Evolutionary conservation across 2,113 vertebrate species (phyloP), one percentile per base, ranked within the genome.

Genomic region (Pituophis catenifer): DNA sequence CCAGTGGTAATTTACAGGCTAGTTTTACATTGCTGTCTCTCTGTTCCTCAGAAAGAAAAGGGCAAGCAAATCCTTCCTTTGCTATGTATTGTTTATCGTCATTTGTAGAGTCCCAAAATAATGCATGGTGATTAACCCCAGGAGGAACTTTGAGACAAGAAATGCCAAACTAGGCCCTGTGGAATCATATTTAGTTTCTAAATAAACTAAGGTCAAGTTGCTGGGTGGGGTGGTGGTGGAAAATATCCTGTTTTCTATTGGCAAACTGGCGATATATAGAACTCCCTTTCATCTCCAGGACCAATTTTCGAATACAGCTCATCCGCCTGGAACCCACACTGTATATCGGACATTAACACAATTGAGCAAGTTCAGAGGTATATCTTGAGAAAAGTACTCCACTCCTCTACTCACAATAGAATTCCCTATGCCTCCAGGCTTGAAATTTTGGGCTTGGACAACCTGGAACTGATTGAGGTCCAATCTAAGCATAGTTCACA

Each of bases 11-110:
- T 89, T 92, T 96, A 93, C 50, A 94, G 0, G 0, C 0, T 0
- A 44, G 91, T 53, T 93, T 92, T 92, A 86, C 26, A 93, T 88
- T 70, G 90, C 90, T 94, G 86, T 89, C 89, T 91, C 89, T 57
- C 87, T 91, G 13, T 88, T 87, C 33, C 1, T 50, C 0, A 89
- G 2, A 24, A 58, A 7, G 57, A 53, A 44, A 8, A 26, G n/a
- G 3, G 53, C 54, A n/a, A 93, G 13, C n/a, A 2, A 59, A 93
- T 26, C 3, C 26, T 19, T 95, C 86, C 91, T 62, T 62, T 62
- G 24, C 55, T 81, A 44, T 93, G 90, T 90, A 88, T 88, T 88
- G 50, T 92, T 92, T 91, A 70, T 94, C 90, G 90, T 89, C 91
- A 92, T 93, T 91, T 52, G 93, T 55, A 93, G 12, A 6, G 29